Percentiles rank a stretch among this genome's conserved stretches.
These are phyloP conservation scores for Trachymyrmex cornetzi DNA, from an alignment of 1,140 invertebrate species.

Conservation along the genomic window DNA sequence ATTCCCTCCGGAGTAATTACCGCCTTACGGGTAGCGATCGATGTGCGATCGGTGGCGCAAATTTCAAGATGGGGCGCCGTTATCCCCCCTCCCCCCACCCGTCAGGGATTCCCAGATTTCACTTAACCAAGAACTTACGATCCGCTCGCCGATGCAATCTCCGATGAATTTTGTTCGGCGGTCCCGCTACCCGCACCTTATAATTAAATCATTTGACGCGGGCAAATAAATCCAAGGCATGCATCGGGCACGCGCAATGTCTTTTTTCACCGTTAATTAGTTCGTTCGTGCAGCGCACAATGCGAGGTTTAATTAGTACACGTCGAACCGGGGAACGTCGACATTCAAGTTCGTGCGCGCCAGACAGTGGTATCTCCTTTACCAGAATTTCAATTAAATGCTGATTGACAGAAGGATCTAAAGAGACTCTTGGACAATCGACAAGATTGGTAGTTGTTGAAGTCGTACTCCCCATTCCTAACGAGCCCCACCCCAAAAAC, in stretches of 20 bases:
- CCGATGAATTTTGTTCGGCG: constrained; percentile 26
- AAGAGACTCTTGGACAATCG: constrained; percentile 22
- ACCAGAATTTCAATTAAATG: constrained; percentile 53
- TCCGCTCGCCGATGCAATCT: constrained; percentile 44
- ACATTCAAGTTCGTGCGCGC: constrained; percentile 22
- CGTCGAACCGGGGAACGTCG: constrained; percentile 31
- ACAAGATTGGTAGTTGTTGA: constrained; percentile 40
- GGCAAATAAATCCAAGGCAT: constrained; percentile 43
- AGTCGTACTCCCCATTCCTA: constrained; percentile 30
- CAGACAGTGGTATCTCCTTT: constrained; percentile 18
- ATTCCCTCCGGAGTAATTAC: constrained; percentile 55
- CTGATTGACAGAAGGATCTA: constrained; percentile 36
- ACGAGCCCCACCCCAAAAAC: neutral
- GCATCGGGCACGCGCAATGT: constrained; percentile 4
- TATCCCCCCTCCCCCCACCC: neutral
- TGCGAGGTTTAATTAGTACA: constrained; percentile 50
- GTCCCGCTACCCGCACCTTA: constrained; percentile 32
- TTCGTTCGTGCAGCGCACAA: constrained; percentile 41
- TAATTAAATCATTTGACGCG: constrained; percentile 63
- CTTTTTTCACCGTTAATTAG: constrained; percentile 58
- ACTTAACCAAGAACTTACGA: constrained; percentile 54
- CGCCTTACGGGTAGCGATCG: constrained; percentile 21
- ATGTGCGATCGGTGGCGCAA: constrained; percentile 53
- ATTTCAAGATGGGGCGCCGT: constrained; percentile 31
- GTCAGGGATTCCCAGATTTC: constrained; percentile 45